Conservation (phyloP, 2,113 vertebrate species). For the Ariopsis seemanni region DNA sequence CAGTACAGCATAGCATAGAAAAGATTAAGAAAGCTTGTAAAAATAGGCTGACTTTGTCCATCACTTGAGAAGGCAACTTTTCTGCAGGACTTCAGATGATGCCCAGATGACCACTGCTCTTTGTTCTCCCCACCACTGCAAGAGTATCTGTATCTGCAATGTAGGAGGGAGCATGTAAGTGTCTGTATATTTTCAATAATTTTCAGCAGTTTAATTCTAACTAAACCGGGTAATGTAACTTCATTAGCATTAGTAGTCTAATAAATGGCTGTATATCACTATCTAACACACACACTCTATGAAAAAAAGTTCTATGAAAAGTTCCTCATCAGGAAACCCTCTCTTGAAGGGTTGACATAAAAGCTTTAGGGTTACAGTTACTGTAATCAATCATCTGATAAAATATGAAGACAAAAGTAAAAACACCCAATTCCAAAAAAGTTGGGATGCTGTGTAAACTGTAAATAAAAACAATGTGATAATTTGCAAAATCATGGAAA, state of each 20-base stretch:
- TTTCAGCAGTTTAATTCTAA: background rate
- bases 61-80: conserved; percentile 84
- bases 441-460: too few relatives aligned
- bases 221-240: background rate
- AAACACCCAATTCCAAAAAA: too few relatives aligned
- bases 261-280: background rate
- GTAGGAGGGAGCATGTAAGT: background rate
- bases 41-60: conserved; percentile 76
- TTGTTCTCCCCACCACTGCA: conserved; percentile 83
- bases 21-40: background rate
- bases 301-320: background rate
- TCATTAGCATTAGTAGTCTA: background rate
- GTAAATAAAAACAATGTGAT: too few relatives aligned
- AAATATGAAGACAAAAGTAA: background rate
- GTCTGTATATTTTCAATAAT: background rate
- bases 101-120: conserved; percentile 95
- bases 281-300: too few relatives aligned
- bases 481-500: too few relatives aligned
- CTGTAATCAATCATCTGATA: background rate
- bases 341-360: background rate
- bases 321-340: background rate
- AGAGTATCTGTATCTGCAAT: conserved; percentile 82
- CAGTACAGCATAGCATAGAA: background rate
- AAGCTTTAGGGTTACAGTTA: background rate
- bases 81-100: conserved; percentile 93